phyloP scores from a whole-genome alignment of 1,140 invertebrate species.

The Drusus annulatus region DNA sequence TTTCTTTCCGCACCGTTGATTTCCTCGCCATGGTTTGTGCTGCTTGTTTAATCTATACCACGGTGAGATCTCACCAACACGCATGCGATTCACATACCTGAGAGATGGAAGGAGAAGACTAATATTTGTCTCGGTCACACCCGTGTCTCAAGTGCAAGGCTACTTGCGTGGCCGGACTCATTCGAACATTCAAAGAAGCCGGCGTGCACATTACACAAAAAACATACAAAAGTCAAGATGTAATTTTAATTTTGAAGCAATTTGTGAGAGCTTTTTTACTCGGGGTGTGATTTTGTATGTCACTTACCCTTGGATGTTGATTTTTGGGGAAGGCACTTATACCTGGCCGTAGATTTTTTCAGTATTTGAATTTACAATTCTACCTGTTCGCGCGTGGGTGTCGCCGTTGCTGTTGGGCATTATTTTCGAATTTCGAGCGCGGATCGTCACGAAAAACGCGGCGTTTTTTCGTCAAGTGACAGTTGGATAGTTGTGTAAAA shows the following conservation, averaged over 20 bases:
- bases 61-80: conserved; percentile 33
- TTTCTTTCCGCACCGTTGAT: not conserved
- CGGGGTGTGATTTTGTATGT: not conserved
- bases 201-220: conserved; percentile 2
- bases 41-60: not conserved
- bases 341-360: conserved; percentile 38
- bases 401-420: conserved; percentile 12
- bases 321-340: conserved; percentile 20
- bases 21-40: not conserved
- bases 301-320: not conserved
- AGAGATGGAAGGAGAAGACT: conserved; percentile 17
- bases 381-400: conserved; percentile 42
- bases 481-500: not conserved
- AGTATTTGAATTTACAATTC: conserved; percentile 42
- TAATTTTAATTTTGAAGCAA: not conserved
- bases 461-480: conserved; percentile 10
- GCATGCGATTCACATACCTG: conserved; percentile 36
- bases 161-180: not conserved
- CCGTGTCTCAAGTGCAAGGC: conserved; percentile 40
- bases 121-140: conserved; percentile 23
- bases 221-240: not conserved
- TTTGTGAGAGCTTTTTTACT: conserved; percentile 2
- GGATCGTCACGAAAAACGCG: conserved; percentile 29
- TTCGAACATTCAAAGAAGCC: not conserved
- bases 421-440: conserved; percentile 34